Evolutionary conservation across 2,113 vertebrate species (phyloP), one percentile per base, ranked within the genome.

Genomic region (Prinia subflava): DNA sequence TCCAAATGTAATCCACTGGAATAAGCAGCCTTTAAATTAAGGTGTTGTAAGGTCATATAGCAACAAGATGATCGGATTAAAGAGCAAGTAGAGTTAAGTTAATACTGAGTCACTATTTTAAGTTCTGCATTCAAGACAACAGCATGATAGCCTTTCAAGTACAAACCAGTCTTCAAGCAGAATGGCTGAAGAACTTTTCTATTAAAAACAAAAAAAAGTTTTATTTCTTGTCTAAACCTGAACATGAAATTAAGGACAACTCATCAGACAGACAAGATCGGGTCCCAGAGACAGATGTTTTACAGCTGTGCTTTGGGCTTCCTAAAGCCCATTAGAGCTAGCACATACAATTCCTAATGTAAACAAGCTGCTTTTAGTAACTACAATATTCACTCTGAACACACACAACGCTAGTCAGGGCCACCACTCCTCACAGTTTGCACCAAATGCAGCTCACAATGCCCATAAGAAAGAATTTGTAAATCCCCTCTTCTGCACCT

Each of bases 281-380:
- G 86, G 79, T 95, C 90, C 90, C 69, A 89, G 79, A 94, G 85
- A 86, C 92, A 91, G 95, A 95, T 94, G 94, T 97, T 95, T 85
- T 93, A 92, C 93, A 95, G 81, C 94, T 95, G 92, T 83, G 69
- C 78, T 90, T 89, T 93, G 82, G 83, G 90, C 90, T 95, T 97
- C 90, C 80, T 77, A 95, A 95, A 92, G 76, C 83, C 91, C 91
- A 95, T 97, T 96, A 95, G 93, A 97, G 89, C 94, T 85, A 94
- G 89, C 94, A 95, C 77, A 94, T 73, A 89, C 95, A 96, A 86
- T 63, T 95, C 93, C 91, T 95, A 95, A 95, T 76, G 87, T 97
- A 97, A 97, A 97, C 96, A 97, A 87, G 93, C 94, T 91, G 94
- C 95, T 97, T 97, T 96, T 95, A 97, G 95, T 67, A 93, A 94